These are phyloP conservation scores for Caenorhabditis inopinata DNA, from an alignment of 1,140 invertebrate species.

Conservation along the genomic window DNA sequence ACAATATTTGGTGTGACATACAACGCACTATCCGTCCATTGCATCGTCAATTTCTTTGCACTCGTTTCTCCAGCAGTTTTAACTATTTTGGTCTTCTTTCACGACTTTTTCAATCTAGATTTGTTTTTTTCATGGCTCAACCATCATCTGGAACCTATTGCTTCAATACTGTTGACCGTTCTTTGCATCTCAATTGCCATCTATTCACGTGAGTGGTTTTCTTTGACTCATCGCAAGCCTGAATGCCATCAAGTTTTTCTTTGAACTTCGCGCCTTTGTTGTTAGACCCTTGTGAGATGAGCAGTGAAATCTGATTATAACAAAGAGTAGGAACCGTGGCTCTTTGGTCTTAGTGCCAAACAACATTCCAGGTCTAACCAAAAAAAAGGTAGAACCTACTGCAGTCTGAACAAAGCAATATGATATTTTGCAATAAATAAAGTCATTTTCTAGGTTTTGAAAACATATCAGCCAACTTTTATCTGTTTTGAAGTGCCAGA, in stretches of 20 bases:
- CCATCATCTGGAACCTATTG: not conserved
- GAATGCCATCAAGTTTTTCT: no score
- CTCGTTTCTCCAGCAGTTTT: not conserved
- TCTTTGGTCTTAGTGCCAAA: no score
- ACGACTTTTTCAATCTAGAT: not conserved
- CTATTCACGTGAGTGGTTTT: not conserved
- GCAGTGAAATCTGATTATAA: no score
- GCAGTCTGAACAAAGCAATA: not conserved
- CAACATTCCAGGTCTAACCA: no score
- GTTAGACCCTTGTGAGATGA: no score
- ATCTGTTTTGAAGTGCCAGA: no score
- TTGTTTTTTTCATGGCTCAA: not conserved
- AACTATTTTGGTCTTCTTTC: not conserved
- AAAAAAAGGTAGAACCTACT: no score
- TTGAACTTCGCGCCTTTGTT: no score
- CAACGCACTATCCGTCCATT: not conserved
- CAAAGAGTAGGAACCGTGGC: no score
- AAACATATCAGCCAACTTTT: no score
- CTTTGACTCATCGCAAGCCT: no score
- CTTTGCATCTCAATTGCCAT: not conserved
- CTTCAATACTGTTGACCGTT: not conserved
- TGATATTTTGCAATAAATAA: not conserved
- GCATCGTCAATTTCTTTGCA: not conserved
- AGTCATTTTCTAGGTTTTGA: no score
- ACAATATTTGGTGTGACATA: not conserved